Conservation (phyloP, 2,113 vertebrate genomes). For the Platycercus adscitus region DNA sequence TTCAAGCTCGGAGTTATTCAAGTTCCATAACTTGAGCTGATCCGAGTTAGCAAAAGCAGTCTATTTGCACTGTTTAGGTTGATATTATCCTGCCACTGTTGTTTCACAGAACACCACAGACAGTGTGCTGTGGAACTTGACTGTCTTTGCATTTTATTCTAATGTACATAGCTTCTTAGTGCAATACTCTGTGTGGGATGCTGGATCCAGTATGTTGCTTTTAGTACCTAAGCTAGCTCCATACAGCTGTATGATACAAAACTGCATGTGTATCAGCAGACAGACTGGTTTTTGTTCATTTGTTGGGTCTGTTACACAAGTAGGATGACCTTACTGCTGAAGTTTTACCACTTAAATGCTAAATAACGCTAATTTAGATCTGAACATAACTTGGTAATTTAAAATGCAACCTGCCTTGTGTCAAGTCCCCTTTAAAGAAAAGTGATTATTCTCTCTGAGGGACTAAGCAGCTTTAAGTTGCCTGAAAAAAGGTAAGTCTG, state of each 20-base stretch:
- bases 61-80: neutral
- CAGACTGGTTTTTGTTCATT: neutral
- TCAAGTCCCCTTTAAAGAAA: neutral
- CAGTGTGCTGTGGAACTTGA: neutral
- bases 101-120: neutral
- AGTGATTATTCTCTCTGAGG: neutral
- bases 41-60: neutral
- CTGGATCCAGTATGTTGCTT: neutral
- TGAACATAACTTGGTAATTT: neutral
- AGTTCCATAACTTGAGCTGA: neutral
- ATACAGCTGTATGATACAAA: rapidly evolving
- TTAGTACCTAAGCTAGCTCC: neutral
- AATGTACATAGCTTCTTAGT: rapidly evolving
- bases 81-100: neutral
- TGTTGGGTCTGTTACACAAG: neutral
- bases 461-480: neutral
- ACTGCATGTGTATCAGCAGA: rapidly evolving
- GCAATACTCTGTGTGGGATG: neutral
- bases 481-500: neutral
- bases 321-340: neutral
- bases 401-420: neutral
- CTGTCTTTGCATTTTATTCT: neutral
- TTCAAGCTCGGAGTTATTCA: neutral
- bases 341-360: neutral
- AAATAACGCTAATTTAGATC: neutral